Percentiles rank a stretch among this genome's conserved stretches.
Evolutionary conservation across 2,113 vertebrate genomes (phyloP).

Genomic region (Ariopsis seemanni): DNA sequence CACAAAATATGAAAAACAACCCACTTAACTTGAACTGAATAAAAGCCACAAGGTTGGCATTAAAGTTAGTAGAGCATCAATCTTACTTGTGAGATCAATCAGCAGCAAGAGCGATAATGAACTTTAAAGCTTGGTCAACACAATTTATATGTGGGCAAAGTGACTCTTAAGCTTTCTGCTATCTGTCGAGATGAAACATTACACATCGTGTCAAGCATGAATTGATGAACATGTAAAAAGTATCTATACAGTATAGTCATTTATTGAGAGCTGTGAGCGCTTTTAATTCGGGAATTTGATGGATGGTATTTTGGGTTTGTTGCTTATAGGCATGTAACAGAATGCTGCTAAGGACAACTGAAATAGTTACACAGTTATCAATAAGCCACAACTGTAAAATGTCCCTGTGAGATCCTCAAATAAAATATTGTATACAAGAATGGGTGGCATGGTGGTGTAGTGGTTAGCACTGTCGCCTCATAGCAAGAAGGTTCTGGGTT

Average conservation of each 20-base stretch:
- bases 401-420: background rate
- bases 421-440: too few relatives aligned
- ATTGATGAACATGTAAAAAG: background rate
- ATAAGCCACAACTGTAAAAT: background rate
- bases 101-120: conserved; percentile 30
- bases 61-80: conserved; percentile 31
- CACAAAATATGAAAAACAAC: background rate
- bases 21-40: background rate
- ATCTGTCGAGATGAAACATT: background rate
- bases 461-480: too few relatives aligned
- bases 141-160: conserved; percentile 18
- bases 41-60: conserved; percentile 17
- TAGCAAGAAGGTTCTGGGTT: too few relatives aligned
- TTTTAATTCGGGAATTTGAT: background rate
- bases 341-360: background rate
- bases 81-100: conserved; percentile 22
- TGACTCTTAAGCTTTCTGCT: conserved; percentile 5
- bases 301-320: background rate
- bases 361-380: background rate
- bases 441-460: too few relatives aligned
- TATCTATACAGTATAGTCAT: too few relatives aligned
- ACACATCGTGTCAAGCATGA: background rate
- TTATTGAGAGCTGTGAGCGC: background rate
- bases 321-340: background rate
- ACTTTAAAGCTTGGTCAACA: conserved; percentile 37